phyloP scores from a whole-genome alignment of 2,113 vertebrate species.

The Hippocampus guttulatus region DNA sequence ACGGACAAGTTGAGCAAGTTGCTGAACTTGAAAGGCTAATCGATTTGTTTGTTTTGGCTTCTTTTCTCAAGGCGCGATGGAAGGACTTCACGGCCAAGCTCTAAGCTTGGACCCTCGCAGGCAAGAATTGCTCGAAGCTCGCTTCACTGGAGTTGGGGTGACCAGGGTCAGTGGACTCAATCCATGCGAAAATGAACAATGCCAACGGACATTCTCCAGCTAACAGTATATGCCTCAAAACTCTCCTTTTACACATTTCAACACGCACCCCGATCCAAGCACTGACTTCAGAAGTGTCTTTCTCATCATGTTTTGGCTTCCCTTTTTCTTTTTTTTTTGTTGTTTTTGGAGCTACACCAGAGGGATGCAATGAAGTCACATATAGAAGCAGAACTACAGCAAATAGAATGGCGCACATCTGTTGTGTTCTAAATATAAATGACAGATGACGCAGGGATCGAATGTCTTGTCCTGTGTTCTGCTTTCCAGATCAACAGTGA shows the following conservation, averaged over 20 bases:
- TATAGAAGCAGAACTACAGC: background rate
- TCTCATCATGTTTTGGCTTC: background rate
- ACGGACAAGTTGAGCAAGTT: background rate
- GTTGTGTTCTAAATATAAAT: background rate
- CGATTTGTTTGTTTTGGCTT: slow-evolving; percentile 22
- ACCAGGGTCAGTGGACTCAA: slow-evolving; percentile 77
- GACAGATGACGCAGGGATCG: slow-evolving; percentile 14
- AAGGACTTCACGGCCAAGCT: slow-evolving; percentile 84
- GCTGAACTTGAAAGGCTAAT: background rate
- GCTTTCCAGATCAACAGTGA: slow-evolving; percentile 83
- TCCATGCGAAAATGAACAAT: background rate
- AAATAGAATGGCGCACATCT: background rate
- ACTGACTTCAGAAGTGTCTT: background rate
- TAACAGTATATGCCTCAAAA: background rate
- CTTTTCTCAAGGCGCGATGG: slow-evolving; percentile 86
- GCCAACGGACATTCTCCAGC: background rate
- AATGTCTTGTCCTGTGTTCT: slow-evolving; percentile 20
- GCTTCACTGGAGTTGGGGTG: slow-evolving; percentile 89
- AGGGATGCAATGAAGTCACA: background rate
- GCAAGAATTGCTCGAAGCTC: slow-evolving; percentile 90
- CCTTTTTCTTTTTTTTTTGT: background rate
- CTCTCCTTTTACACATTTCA: background rate
- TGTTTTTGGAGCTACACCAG: background rate
- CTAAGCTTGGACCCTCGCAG: slow-evolving; percentile 86
- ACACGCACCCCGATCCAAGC: background rate